Base-by-base conservation (phyloP, 2,888 invertebrate genomes). In the Biston stratarius region DNA sequence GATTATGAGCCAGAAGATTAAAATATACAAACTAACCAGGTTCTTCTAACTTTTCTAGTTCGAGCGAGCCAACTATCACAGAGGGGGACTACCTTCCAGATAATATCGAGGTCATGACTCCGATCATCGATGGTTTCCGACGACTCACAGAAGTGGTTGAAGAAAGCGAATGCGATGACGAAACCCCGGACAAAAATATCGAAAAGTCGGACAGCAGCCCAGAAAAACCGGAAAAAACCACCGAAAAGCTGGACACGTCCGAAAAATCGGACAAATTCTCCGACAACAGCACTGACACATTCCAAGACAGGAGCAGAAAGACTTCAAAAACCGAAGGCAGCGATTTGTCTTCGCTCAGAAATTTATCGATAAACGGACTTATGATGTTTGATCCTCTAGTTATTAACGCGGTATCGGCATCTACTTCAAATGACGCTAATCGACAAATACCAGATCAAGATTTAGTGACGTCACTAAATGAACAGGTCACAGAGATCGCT, bases 331-430 rank as follows among this genome's bases (percentile, higher is more conserved):
- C 85, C 0, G 94, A 94, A 55, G 83, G 76, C 66, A 83, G 74
- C 44, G 94, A 94, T 38, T 74, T 94, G 0, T 84, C 92, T 0
- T 89, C 92, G 0, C 75, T 94, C 0, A 48, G 74, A n/a, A 94
- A 94, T 71, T 78, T 94, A 5, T 94, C 94, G 0, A 93, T 92
- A 0, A 92, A 89, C 70, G 94, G 94, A 0, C 83, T 94, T 0
- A 92, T 92, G 86, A 93, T 92, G 91, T 94, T 94, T 73, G 94
- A 94, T 74, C 94, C 94, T 0, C 73, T 94, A 12, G 90, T 94
- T 12, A 91, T 93, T 47, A 92, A 92, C 73, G 93, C 92, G 0
- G 86, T 78, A 15, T 74, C 88, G 0, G 86, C 90, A 0, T 87
- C 91, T 0, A 86, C 88, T 0, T 85, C 89, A 3, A 58, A 33